Conservation (phyloP, 2,888 invertebrate genomes). For the Parthenolecanium corni region DNA sequence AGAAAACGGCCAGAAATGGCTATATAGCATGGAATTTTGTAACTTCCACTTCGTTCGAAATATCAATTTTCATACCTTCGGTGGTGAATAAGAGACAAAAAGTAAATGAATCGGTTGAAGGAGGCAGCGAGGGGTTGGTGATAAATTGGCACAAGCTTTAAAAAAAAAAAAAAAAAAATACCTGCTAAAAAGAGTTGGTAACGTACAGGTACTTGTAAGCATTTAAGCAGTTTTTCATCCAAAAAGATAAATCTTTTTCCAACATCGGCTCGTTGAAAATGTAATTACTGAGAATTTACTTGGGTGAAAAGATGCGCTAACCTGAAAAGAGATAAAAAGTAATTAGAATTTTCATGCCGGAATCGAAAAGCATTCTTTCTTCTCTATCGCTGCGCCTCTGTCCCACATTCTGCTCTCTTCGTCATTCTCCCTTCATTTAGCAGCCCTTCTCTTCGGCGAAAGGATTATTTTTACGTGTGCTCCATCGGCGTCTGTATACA, state of each 20-base stretch:
- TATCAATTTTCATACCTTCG: neutral
- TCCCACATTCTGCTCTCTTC: no score
- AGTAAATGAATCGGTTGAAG: no score
- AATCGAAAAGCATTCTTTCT: neutral
- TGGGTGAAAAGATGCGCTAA: neutral
- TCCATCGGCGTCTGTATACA: no score
- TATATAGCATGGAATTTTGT: no score
- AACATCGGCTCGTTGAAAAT: conserved; percentile 23
- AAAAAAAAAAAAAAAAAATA: neutral
- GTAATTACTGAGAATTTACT: conserved; percentile 21
- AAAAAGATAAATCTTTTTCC: conserved; percentile 10
- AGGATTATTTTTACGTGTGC: no score
- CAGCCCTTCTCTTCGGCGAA: no score
- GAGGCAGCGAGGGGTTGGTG: neutral
- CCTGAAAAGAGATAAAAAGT: conserved; percentile 13
- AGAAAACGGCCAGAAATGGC: no score
- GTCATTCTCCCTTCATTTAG: no score
- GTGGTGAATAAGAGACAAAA: no score
- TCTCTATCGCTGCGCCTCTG: no score
- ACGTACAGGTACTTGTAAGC: no score
- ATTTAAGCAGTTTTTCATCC: conserved; percentile 10
- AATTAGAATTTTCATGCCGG: conserved; percentile 5
- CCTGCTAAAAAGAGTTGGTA: neutral
- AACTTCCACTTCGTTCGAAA: no score
- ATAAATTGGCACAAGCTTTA: neutral